These are phyloP conservation scores for Phallusia fumigata DNA, from an alignment of 23 tunicate genomes.

Conservation along the genomic window DNA sequence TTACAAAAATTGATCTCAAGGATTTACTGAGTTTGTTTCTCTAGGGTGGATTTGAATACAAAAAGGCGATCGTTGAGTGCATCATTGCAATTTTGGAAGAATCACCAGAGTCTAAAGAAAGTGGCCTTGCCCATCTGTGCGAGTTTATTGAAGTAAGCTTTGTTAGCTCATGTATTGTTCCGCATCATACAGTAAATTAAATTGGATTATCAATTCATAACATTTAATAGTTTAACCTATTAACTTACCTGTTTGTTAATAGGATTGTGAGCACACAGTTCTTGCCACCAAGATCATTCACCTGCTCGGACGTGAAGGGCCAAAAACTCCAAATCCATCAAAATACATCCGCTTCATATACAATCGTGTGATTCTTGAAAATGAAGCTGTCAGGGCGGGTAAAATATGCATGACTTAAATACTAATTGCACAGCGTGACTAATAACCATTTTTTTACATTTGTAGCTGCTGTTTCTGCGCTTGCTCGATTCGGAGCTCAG, in stretches of 20 bases:
- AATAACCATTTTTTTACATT: background rate
- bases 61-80: conserved; percentile 96
- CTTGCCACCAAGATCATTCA: conserved; percentile 95
- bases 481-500: conserved; percentile 93
- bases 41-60: conserved; percentile 96
- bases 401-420: background rate
- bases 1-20: no score
- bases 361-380: conserved; percentile 94
- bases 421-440: background rate
- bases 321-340: conserved; percentile 86
- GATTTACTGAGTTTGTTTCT: no score
- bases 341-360: conserved; percentile 96
- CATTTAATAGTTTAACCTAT: no score
- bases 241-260: background rate
- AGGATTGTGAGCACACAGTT: conserved; percentile 98
- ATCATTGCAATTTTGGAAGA: conserved; percentile 90
- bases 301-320: conserved; percentile 93
- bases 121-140: conserved; percentile 90
- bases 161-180: background rate
- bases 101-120: conserved; percentile 89
- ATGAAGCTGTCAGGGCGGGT: conserved; percentile 92
- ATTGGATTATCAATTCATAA: background rate
- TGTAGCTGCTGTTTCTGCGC: conserved; percentile 89
- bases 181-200: background rate
- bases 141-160: conserved; percentile 92